These are phyloP conservation scores for Erinaceus europaeus DNA, from an alignment of 2,113 vertebrate genomes.

Conservation along the genomic window DNA sequence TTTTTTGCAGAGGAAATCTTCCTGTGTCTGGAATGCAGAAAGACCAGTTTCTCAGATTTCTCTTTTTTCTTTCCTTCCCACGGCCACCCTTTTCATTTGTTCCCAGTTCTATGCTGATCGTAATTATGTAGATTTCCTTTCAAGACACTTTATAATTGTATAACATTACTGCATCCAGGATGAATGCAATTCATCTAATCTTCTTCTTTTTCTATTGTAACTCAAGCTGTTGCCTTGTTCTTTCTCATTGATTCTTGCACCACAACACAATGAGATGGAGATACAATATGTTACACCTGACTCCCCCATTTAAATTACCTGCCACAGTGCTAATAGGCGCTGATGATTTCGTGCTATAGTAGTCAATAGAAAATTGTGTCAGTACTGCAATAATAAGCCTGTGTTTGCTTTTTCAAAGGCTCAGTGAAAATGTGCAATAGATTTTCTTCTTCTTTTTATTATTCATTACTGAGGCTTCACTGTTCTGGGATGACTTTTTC, in stretches of 20 bases:
- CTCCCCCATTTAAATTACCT: conserved; percentile 42
- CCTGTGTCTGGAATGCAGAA: conserved; percentile 78
- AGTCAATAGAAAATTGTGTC: conserved; percentile 41
- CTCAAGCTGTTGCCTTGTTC: conserved; percentile 49
- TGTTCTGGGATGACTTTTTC: no score
- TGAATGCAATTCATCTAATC: conserved; percentile 10
- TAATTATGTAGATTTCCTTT: conserved; percentile 62
- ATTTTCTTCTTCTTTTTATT: no score
- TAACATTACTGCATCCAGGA: conserved; percentile 36
- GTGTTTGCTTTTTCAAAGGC: conserved; percentile 32
- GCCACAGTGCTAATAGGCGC: conserved; percentile 1
- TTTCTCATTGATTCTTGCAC: conserved; percentile 63
- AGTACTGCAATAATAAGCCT: not conserved
- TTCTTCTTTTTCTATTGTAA: conserved; percentile 26
- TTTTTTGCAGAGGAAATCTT: conserved; percentile 64
- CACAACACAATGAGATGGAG: conserved; percentile 56
- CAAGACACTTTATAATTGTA: conserved; percentile 41
- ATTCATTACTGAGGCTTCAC: no score
- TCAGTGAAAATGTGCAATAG: no score
- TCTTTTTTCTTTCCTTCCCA: conserved; percentile 48
- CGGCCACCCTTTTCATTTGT: conserved; percentile 30
- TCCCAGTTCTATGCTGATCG: not conserved
- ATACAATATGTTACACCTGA: conserved; percentile 55
- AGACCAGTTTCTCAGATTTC: conserved; percentile 37
- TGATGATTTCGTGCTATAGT: conserved; percentile 19